These are phyloP conservation scores for Crocallis elinguaria DNA, from an alignment of 2,888 invertebrate genomes.

Conservation along the genomic window DNA sequence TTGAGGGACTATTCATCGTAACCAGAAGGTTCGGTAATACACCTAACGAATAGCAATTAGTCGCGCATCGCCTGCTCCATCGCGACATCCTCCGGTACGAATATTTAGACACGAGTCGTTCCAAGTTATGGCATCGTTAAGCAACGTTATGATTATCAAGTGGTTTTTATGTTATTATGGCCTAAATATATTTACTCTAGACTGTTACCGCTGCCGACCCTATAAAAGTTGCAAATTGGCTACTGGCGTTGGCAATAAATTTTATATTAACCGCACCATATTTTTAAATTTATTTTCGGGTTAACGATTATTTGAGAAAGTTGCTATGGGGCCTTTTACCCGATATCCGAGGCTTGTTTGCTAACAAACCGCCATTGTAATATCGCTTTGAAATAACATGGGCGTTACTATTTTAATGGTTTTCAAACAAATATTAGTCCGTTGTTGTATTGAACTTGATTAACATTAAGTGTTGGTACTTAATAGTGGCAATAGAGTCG, in stretches of 20 bases:
- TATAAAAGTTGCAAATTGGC: conserved; percentile 50
- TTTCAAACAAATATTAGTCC: conserved; percentile 23
- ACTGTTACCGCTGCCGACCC: conserved; percentile 40
- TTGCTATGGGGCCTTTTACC: conserved; percentile 36
- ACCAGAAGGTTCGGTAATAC: conserved; percentile 47
- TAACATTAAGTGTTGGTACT: conserved; percentile 19
- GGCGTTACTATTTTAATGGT: conserved; percentile 22
- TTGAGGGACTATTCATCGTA: conserved; percentile 65
- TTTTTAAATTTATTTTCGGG: conserved; percentile 49
- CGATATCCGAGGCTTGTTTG: conserved; percentile 44
- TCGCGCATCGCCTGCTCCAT: conserved; percentile 39
- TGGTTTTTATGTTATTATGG: conserved; percentile 45
- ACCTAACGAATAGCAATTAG: conserved; percentile 57
- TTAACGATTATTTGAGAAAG: conserved; percentile 44
- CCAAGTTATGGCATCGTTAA: conserved; percentile 43
- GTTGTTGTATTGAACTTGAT: conserved; percentile 14
- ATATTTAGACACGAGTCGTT: conserved; percentile 32
- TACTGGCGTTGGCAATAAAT: conserved; percentile 46
- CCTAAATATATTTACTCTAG: conserved; percentile 45
- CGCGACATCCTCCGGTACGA: conserved; percentile 3
- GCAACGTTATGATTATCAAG: conserved; percentile 48
- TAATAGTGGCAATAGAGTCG: conserved; percentile 26
- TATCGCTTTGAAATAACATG: conserved; percentile 17
- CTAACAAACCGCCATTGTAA: conserved; percentile 39
- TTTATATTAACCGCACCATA: conserved; percentile 46